Percentiles rank a stretch among this genome's conserved stretches.
These are phyloP conservation scores for Drosophila subpulchrella DNA, from an alignment of 1,140 invertebrate species.

Conservation along the genomic window DNA sequence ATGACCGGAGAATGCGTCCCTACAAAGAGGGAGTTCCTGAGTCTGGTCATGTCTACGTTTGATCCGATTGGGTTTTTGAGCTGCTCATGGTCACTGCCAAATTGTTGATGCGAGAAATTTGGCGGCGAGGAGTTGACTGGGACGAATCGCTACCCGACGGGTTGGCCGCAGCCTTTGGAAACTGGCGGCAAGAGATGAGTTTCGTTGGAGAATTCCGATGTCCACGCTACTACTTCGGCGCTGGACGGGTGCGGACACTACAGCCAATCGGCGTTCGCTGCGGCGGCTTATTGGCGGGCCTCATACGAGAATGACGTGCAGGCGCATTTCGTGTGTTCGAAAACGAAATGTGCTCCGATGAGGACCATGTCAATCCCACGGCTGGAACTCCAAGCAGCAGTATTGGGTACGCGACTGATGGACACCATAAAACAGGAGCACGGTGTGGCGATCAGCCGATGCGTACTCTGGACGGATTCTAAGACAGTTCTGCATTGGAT, in stretches of 20 bases:
- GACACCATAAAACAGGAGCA: constrained; percentile 6
- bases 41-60: too few relatives aligned
- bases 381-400: constrained; percentile 78
- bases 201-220: background rate
- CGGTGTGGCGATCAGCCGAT: background rate
- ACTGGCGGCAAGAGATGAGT: background rate
- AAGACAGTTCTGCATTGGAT: constrained; percentile 30
- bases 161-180: background rate
- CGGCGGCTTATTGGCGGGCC: background rate
- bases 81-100: background rate
- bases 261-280: background rate
- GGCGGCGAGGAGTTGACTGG: too few relatives aligned
- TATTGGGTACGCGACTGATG: constrained; percentile 71
- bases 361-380: constrained; percentile 77
- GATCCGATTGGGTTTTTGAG: too few relatives aligned
- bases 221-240: background rate
- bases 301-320: background rate
- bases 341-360: constrained; percentile 78
- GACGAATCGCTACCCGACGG: background rate
- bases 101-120: too few relatives aligned
- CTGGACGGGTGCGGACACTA: background rate
- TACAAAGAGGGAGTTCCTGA: too few relatives aligned
- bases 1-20: too few relatives aligned
- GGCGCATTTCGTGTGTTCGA: constrained; percentile 30
- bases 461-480: constrained; percentile 17